A percentile compares a stretch with the other conserved stretches of the same genome.
phyloP scores from a whole-genome alignment of 2,113 vertebrate genomes.

The Cephalopterus ornatus region DNA sequence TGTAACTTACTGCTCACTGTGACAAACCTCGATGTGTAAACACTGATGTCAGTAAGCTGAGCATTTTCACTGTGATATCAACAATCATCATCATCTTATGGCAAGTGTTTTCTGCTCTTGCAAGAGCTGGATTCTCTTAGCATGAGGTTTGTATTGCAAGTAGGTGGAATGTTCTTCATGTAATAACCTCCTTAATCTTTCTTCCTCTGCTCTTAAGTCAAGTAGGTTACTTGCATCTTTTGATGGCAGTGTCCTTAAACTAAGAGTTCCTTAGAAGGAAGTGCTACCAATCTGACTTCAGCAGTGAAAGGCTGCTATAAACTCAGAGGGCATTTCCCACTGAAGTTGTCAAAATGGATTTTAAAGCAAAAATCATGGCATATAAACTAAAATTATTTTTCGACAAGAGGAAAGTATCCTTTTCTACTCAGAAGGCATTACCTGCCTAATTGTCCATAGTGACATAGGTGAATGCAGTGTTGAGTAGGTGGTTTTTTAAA shows the following conservation, averaged over 20 bases:
- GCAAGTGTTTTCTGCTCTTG: background rate
- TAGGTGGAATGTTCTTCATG: background rate
- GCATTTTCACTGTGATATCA: background rate
- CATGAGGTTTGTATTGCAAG: background rate
- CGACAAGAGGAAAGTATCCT: background rate
- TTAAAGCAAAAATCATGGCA: background rate
- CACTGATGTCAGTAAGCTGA: background rate
- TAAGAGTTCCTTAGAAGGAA: background rate
- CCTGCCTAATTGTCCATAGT: background rate
- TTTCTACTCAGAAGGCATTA: background rate
- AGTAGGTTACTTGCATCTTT: background rate
- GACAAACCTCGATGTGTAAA: background rate
- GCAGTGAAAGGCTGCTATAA: background rate
- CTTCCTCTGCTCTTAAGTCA: background rate
- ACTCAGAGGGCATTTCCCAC: background rate
- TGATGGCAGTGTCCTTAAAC: background rate
- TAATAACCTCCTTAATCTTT: background rate
- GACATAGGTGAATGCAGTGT: background rate
- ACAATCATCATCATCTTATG: background rate
- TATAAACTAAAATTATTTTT: background rate
- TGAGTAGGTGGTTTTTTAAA: background rate
- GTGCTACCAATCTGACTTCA: background rate
- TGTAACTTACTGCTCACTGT: background rate
- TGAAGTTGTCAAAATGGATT: background rate
- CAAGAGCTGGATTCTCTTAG: background rate